Evolutionary conservation across 2,888 invertebrate genomes (phyloP).

Genomic region (Pandemis heparana): DNA sequence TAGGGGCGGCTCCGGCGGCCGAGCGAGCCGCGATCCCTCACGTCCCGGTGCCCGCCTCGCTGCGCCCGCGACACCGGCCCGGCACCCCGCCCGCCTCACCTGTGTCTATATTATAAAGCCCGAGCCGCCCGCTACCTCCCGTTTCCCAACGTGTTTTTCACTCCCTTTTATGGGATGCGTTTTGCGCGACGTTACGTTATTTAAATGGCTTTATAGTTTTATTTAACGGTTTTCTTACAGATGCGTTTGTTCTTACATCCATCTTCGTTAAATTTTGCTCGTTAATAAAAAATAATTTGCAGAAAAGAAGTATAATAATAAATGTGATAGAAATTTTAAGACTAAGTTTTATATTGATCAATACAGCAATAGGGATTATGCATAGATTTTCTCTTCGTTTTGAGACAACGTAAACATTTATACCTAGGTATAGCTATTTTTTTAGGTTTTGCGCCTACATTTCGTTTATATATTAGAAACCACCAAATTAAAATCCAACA

Average conservation of each 20-base stretch:
- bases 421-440: no score
- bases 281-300: not conserved
- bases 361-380: not conserved
- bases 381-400: not conserved
- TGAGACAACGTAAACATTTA: not conserved
- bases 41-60: conserved; percentile 52
- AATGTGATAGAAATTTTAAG: not conserved
- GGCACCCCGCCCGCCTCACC: conserved; percentile 45
- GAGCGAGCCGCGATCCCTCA: conserved; percentile 48
- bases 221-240: not conserved
- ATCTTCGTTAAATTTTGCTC: not conserved
- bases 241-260: not conserved
- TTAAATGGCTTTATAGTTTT: not conserved
- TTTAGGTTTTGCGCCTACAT: no score
- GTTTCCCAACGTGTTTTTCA: conserved; percentile 29
- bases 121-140: conserved; percentile 15
- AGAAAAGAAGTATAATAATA: no score
- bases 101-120: conserved; percentile 8
- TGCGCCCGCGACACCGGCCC: conserved; percentile 50
- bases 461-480: no score
- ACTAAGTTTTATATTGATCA: not conserved
- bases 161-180: conserved; percentile 7
- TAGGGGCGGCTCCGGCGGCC: conserved; percentile 61
- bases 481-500: no score
- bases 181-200: conserved; percentile 3